Conservation (phyloP, 2,113 vertebrate genomes). For the Tylochromis polylepis region DNA sequence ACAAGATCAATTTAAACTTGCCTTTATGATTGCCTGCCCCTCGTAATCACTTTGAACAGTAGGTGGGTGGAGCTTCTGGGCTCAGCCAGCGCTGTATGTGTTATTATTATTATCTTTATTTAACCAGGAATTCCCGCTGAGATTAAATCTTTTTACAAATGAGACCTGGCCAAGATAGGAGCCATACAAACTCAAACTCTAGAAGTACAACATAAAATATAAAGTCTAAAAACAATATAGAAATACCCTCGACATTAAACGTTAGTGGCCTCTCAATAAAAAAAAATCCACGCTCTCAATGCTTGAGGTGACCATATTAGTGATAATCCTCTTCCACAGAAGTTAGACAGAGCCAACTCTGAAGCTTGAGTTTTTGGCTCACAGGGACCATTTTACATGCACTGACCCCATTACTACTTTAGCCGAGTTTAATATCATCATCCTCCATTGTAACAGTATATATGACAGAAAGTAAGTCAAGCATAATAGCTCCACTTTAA, state of each 20-base stretch:
- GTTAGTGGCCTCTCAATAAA: background rate
- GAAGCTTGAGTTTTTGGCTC: background rate
- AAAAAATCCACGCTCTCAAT: background rate
- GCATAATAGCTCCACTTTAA: background rate
- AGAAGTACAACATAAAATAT: background rate
- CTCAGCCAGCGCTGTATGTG: background rate
- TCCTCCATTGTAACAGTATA: background rate
- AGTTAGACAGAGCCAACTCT: background rate
- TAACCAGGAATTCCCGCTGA: background rate
- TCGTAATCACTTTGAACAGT: background rate
- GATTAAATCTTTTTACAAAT: background rate
- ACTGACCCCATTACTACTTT: background rate
- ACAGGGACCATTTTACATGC: background rate
- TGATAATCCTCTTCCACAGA: background rate
- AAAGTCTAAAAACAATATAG: background rate
- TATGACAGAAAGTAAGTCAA: background rate
- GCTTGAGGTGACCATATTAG: background rate
- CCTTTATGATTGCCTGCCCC: background rate
- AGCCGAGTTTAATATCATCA: background rate
- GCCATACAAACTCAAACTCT: background rate
- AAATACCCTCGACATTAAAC: fast-evolving
- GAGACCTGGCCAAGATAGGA: background rate
- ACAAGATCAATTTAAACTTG: background rate
- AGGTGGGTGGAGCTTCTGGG: background rate
- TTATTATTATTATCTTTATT: background rate